These are phyloP conservation scores for Jordanella pulchra DNA, from an alignment of 2,797 vertebrate species.

Conservation along the genomic window DNA sequence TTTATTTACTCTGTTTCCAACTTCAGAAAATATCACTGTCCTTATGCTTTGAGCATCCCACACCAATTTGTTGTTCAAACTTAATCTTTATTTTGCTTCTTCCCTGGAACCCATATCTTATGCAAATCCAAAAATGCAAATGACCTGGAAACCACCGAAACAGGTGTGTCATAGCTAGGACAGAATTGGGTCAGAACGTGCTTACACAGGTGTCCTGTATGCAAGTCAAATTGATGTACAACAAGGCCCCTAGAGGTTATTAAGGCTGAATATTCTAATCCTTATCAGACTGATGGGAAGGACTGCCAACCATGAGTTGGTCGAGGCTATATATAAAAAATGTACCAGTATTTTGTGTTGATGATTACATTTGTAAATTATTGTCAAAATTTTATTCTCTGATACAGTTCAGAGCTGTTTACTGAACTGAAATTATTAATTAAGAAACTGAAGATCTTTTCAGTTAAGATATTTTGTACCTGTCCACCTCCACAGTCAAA, in stretches of 20 bases:
- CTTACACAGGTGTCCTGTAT: conserved; percentile 58
- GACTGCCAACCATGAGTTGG: conserved; percentile 36
- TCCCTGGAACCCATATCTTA: conserved; percentile 48
- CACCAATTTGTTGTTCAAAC: conserved; percentile 4
- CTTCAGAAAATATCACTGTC: conserved; percentile 18
- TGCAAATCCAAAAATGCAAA: conserved; percentile 82
- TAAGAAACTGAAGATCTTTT: conserved; percentile 38
- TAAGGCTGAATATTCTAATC: conserved; percentile 36
- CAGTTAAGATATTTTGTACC: conserved; percentile 11
- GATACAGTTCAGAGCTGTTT: conserved; percentile 19
- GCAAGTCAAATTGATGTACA: conserved; percentile 74
- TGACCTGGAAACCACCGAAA: conserved; percentile 54
- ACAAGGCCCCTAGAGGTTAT: conserved; percentile 64
- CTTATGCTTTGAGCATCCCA: conserved; percentile 14
- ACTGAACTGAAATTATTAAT: conserved; percentile 33
- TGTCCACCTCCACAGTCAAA: conserved; percentile 7
- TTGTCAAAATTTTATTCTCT: conserved; percentile 44
- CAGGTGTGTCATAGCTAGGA: conserved; percentile 80
- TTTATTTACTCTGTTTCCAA: conserved; percentile 4
- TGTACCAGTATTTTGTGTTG: conserved; percentile 13
- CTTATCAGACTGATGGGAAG: conserved; percentile 23
- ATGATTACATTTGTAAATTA: conserved; percentile 45
- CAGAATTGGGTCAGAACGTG: conserved; percentile 75
- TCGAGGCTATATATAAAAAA: conserved; percentile 11
- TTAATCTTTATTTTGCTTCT: conserved; percentile 12